A percentile compares a stretch with the other conserved stretches of the same genome.
phyloP scores from a whole-genome alignment of 2,888 invertebrate species.

The Sphaeridia pumilis region DNA sequence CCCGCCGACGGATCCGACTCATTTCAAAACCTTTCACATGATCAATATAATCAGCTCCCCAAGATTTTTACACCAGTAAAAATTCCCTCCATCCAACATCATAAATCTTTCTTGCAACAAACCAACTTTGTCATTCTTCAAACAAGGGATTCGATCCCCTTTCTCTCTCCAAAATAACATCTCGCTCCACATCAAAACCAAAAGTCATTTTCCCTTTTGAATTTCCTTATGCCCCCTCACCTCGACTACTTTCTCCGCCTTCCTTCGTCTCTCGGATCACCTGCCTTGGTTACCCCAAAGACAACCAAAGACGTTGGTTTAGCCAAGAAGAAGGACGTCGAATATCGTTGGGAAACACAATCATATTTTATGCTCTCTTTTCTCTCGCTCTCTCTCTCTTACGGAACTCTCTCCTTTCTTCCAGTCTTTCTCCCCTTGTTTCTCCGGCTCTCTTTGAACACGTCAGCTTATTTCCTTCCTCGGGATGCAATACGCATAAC shows the following conservation, averaged over 20 bases:
- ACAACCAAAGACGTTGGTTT: no score
- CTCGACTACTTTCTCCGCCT: background rate
- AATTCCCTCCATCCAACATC: background rate
- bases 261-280: background rate
- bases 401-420: background rate
- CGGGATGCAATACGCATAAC: no score
- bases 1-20: background rate
- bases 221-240: background rate
- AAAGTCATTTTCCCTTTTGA: background rate
- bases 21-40: conserved; percentile 1
- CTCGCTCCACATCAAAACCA: background rate
- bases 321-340: no score
- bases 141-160: background rate
- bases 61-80: background rate
- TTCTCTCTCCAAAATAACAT: background rate
- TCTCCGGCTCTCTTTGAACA: no score
- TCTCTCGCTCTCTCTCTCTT: background rate
- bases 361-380: background rate
- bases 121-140: background rate
- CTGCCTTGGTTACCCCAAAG: background rate
- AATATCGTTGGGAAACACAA: no score
- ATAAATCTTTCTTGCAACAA: conserved; percentile 2
- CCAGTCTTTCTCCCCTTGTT: no score
- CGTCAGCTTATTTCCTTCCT: no score
- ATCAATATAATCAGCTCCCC: background rate